phyloP scores from a whole-genome alignment of 30 jellyfish, hydroid and myxozoan species.

The Chironex yamaguchii region DNA sequence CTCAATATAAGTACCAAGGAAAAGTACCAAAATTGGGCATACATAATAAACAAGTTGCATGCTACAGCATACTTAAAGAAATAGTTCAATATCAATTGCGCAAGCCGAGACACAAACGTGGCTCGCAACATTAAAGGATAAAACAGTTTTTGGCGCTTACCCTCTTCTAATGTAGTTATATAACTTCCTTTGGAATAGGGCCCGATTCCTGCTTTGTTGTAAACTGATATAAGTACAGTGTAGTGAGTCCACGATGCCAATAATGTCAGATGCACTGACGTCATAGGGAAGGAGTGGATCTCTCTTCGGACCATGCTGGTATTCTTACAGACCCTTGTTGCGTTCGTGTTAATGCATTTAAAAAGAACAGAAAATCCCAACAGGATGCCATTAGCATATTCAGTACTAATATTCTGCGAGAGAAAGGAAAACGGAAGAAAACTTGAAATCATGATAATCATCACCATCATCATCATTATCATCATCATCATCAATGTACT shows the following conservation, averaged over 20 bases:
- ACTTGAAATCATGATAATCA: background rate
- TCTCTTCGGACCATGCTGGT: background rate
- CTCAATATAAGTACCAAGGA: no score
- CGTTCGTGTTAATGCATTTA: conserved; percentile 1
- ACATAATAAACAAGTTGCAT: no score
- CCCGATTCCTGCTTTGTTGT: conserved; percentile 63
- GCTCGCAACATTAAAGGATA: no score
- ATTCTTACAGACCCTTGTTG: conserved; percentile 28
- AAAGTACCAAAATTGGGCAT: no score
- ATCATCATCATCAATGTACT: no score
- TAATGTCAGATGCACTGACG: background rate
- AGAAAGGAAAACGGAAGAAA: background rate
- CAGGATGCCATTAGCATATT: conserved; percentile 52
- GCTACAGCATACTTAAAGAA: no score
- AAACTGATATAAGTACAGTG: conserved; percentile 19
- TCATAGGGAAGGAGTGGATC: background rate
- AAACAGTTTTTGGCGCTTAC: no score
- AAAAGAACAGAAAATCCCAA: conserved; percentile 39
- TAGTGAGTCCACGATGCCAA: conserved; percentile 67
- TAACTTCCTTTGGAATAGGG: conserved; percentile 10
- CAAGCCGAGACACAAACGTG: no score
- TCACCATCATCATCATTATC: no score
- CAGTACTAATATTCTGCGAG: conserved; percentile 33
- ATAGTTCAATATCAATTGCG: no score
- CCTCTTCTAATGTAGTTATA: conserved; percentile 52